Evolutionary conservation across 2,113 vertebrate genomes (phyloP), one percentile per base, ranked within the genome.

Genomic region (Pelecanus crispus): DNA sequence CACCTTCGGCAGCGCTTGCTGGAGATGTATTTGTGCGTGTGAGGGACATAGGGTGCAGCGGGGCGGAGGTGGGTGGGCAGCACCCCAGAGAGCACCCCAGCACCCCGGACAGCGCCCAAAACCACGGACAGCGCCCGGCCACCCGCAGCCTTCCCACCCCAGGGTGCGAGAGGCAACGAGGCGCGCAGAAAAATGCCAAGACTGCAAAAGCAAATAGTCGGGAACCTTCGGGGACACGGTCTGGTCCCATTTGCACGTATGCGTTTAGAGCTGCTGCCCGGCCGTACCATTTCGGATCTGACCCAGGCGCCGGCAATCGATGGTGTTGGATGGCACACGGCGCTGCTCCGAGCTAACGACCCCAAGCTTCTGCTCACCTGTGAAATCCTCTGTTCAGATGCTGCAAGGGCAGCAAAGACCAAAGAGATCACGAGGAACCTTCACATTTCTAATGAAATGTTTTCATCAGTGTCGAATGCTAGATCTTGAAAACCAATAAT

Each of bases 201-300:
- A 25, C 52, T 1, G n/a, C 6, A 17, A 72, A 36, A 20, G 40
- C 10, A 19, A 22, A 17, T 17, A 9, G n/a, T 11, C 3, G 1
- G 72, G 29, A 79, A 21, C 4, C 5, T 1, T 0, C 24, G 49
- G 31, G 42, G n/a, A n/a, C 67, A 2, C 3, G 7, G 4, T 12
- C 28, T 2, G 25, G 13, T 19, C 18, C 24, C 13, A 4, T 52
- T n/a, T 2, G 28, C 38, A 16, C 2, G 2, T 9, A 32, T 8
- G 49, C 3, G 2, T 32, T n/a, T 14, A 12, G 17, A 38, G 29
- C 13, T 4, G 32, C 36, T 44, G 16, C 34, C n/a, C 31, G 32
- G 1, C 31, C 3, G 17, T 3, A 17, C 26, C 18, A 4, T 9
- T 20, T 5, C 17, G 2, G 25, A 25, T 17, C 32, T 2, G 1